Evolutionary conservation across 2,888 invertebrate species (phyloP).

Genomic region (Gari tellinella): DNA sequence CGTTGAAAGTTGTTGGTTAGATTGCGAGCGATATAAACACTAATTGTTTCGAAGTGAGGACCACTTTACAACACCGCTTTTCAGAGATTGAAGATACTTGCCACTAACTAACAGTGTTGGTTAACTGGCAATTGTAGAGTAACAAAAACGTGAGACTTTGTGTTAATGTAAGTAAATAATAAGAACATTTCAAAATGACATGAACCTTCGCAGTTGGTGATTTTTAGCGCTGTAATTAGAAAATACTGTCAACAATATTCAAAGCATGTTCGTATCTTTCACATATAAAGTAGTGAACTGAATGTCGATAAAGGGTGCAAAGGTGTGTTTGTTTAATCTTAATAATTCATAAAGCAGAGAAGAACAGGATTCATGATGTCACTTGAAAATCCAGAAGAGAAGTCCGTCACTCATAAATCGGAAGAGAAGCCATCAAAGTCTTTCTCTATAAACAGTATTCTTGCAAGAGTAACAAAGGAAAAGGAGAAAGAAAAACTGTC

Average conservation of each 20-base stretch:
- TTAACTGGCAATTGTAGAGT: too few species aligned
- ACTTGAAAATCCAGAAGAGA: background rate
- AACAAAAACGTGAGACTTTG: too few species aligned
- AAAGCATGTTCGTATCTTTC: too few species aligned
- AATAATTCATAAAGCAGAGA: background rate
- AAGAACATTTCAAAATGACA: too few species aligned
- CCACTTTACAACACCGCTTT: slow-evolving; percentile 5
- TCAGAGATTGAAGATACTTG: too few species aligned
- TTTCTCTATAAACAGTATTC: slow-evolving; percentile 77
- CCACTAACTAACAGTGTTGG: too few species aligned
- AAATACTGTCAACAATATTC: too few species aligned
- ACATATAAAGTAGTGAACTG: too few species aligned
- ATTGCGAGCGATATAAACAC: slow-evolving; percentile 11
- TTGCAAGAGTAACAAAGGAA: slow-evolving; percentile 63
- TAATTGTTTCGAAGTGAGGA: slow-evolving; percentile 5
- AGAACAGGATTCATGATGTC: slow-evolving; percentile 3
- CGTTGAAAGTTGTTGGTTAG: slow-evolving; percentile 3
- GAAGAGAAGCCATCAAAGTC: slow-evolving; percentile 53
- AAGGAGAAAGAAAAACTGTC: slow-evolving; percentile 40
- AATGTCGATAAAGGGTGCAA: background rate
- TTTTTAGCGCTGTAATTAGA: too few species aligned
- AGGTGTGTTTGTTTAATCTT: background rate
- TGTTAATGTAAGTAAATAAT: too few species aligned
- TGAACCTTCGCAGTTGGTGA: too few species aligned
- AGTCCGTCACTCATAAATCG: background rate